Evolutionary conservation across 2,113 vertebrate species (phyloP), one percentile per base, ranked within the genome.

Genomic region (Eidolon helvum): DNA sequence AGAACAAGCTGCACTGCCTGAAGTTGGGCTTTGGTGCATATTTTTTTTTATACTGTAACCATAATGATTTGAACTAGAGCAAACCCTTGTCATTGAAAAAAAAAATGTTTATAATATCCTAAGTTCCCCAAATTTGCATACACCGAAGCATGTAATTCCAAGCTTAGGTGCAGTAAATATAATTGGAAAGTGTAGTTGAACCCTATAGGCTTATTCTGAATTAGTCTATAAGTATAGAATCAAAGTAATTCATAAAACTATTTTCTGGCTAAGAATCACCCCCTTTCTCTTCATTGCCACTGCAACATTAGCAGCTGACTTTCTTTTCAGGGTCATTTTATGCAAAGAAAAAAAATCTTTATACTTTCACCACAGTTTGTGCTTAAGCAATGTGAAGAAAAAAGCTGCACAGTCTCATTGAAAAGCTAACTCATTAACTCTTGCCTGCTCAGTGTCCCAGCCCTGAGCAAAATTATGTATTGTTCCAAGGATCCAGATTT

Each of bases 311-410:
- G 43, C n/a, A 48, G 40, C 38, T 90, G 43, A 14, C 30, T 75
- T 63, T 57, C 77, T 85, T 94, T 96, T 77, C n/a, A 85, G 53
- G 71, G n/a, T 89, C 66, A 93, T 93, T 97, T 91, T 95, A 38
- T 82, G 38, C 48, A 78, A 93, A 93, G 63, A 88, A 75, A 91
- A 80, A 74, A 78, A 69, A 45, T 45, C 30, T 86, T 91, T 63
- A 4, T 43, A n/a, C 10, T 94, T 95, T 80, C 28, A 57, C 7
- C 57, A 35, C 57, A 69, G 59, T 78, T 92, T 91, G 40, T 63
- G 24, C 50, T 85, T 92, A 35, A 69, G 69, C 63, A 84, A 69
- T 33, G 53, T 33, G 5, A 8, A 69, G 43, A 87, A 19, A 65
- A 28, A 88, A 88, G 26, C 7, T 59, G 1, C 4, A 48, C n/a